Conservation (phyloP, 2,888 invertebrate genomes). For the Trisateles emortualis region DNA sequence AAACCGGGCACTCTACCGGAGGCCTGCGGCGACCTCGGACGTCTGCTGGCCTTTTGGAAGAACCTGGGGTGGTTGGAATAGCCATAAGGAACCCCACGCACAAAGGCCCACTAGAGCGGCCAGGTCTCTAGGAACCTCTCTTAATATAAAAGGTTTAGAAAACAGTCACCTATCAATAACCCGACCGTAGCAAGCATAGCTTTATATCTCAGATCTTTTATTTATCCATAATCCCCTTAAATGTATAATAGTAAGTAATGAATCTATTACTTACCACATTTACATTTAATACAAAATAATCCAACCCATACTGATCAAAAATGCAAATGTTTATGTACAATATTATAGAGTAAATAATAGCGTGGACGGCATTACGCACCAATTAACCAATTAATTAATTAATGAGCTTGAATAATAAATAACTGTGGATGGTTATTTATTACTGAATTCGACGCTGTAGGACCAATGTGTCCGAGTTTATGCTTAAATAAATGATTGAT, state of each 20-base stretch:
- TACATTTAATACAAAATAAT: background rate
- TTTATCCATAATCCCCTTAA: no score
- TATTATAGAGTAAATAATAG: slow-evolving; percentile 37
- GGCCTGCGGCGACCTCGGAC: no score
- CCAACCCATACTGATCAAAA: slow-evolving; percentile 4
- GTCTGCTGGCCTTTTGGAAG: no score
- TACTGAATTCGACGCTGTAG: slow-evolving; percentile 24
- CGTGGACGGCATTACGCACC: slow-evolving; percentile 49
- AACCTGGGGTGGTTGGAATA: no score
- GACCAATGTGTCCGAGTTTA: slow-evolving; percentile 19
- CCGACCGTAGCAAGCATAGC: no score
- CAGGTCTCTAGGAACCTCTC: no score
- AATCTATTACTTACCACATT: background rate
- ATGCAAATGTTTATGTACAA: slow-evolving; percentile 15
- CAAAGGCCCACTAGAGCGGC: no score
- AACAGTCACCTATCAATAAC: no score
- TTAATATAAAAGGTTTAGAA: no score
- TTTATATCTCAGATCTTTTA: no score
- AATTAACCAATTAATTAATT: slow-evolving; percentile 61
- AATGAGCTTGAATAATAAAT: slow-evolving; percentile 45
- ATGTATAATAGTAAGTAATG: background rate
- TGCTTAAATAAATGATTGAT: slow-evolving; percentile 13
- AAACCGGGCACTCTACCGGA: no score
- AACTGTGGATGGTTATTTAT: slow-evolving; percentile 44
- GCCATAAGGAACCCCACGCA: no score